Percentiles rank a stretch among this genome's conserved stretches.
phyloP scores from a whole-genome alignment of 2,797 vertebrate genomes.

The Tapirus indicus region DNA sequence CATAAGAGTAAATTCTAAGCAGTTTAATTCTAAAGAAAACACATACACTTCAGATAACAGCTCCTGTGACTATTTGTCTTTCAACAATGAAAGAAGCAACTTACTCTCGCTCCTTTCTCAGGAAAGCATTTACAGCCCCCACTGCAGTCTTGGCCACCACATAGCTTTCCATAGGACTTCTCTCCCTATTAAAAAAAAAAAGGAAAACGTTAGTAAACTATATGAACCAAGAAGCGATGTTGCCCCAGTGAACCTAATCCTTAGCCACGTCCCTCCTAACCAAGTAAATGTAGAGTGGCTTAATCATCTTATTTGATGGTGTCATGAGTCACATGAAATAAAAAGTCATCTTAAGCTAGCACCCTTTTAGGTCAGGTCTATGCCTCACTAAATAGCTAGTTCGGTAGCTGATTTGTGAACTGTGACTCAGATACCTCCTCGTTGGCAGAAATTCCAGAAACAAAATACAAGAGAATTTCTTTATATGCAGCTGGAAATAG shows the following conservation, averaged over 20 bases:
- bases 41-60: slow-evolving; percentile 66
- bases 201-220: slow-evolving; percentile 39
- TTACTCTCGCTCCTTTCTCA: slow-evolving; percentile 95
- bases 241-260: background rate
- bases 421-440: background rate
- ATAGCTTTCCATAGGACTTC: slow-evolving; percentile 89
- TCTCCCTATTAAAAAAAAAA: slow-evolving; percentile 88
- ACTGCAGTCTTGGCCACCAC: slow-evolving; percentile 93
- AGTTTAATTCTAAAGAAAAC: slow-evolving; percentile 73
- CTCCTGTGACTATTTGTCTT: slow-evolving; percentile 64
- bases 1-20: slow-evolving; percentile 74
- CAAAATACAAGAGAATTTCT: slow-evolving; percentile 7
- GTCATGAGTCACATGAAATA: slow-evolving; percentile 39
- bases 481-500: background rate
- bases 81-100: slow-evolving; percentile 82
- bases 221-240: slow-evolving; percentile 12
- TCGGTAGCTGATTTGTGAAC: background rate
- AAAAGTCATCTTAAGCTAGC: background rate
- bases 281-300: slow-evolving; percentile 19
- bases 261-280: slow-evolving; percentile 24
- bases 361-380: slow-evolving; percentile 13
- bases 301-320: slow-evolving; percentile 38
- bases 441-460: slow-evolving; percentile 2
- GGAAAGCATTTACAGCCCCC: slow-evolving; percentile 92
- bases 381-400: slow-evolving; percentile 7